These are phyloP conservation scores for Oxyura jamaicensis DNA, from an alignment of 2,113 vertebrate species.

Conservation along the genomic window DNA sequence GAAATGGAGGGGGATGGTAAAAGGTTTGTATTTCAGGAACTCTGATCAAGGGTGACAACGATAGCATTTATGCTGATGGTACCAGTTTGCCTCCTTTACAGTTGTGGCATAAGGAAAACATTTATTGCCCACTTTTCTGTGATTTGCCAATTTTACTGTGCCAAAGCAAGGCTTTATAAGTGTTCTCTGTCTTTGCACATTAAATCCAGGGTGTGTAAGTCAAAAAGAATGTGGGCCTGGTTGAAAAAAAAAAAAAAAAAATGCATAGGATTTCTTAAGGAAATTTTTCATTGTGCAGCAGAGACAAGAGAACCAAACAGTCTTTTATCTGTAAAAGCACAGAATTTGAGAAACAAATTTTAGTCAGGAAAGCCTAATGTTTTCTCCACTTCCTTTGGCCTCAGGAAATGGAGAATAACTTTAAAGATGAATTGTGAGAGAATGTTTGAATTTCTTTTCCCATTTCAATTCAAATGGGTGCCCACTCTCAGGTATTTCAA, in stretches of 20 bases:
- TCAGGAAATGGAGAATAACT: constrained; percentile 34
- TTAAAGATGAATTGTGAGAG: constrained; percentile 47
- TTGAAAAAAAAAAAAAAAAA: too few relatives aligned
- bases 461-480: constrained; percentile 33
- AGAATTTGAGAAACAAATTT: constrained; percentile 64
- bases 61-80: not conserved
- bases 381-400: constrained; percentile 55
- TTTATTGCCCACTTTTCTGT: not conserved
- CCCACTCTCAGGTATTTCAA: constrained; percentile 1
- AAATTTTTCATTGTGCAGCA: constrained; percentile 30
- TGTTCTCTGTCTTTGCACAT: constrained; percentile 18
- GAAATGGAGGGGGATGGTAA: not conserved
- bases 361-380: not conserved
- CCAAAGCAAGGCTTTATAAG: constrained; percentile 19
- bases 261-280: not conserved
- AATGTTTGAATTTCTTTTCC: not conserved
- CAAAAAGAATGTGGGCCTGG: constrained; percentile 1
- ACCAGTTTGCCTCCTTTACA: not conserved
- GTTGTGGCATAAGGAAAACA: not conserved
- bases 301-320: constrained; percentile 7
- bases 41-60: not conserved
- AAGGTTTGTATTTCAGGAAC: not conserved
- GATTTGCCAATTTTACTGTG: constrained; percentile 20
- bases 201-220: constrained; percentile 40
- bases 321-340: constrained; percentile 39